Conservation (phyloP, 2,113 vertebrate species). For the Montifringilla adamsi region DNA sequence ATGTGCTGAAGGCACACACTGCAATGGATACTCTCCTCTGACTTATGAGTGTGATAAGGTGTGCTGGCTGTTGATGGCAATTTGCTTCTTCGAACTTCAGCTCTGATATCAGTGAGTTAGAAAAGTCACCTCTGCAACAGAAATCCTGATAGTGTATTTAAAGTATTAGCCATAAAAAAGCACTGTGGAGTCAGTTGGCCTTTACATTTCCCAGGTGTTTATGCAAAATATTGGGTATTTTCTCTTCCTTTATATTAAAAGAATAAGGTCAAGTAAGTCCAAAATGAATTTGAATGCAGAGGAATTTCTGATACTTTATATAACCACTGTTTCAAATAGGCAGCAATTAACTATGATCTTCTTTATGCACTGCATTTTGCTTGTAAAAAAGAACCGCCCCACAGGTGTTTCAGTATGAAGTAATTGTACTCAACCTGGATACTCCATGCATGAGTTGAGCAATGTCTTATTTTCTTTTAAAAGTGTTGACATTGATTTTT, state of each 20-base stretch:
- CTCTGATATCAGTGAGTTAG: not conserved
- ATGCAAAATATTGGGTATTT: not conserved
- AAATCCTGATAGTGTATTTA: not conserved
- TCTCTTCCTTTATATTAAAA: not conserved
- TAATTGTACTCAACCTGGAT: not conserved
- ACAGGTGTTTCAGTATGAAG: constrained; percentile 39
- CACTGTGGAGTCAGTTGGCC: fast-evolving
- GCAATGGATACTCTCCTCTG: not conserved
- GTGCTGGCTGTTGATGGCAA: not conserved
- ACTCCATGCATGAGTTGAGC: not conserved
- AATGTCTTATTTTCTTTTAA: constrained; percentile 46
- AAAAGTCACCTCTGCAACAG: not conserved
- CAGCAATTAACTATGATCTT: not conserved
- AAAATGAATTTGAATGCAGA: not conserved
- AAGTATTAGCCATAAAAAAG: not conserved
- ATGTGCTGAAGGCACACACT: not conserved
- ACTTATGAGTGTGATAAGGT: not conserved
- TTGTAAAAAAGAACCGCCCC: not conserved
- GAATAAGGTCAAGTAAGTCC: not conserved
- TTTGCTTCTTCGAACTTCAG: not conserved
- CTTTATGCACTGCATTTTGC: not conserved
- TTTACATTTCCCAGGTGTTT: not conserved
- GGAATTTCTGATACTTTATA: not conserved
- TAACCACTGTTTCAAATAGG: not conserved
- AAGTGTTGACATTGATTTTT: constrained; percentile 48